Percentiles rank a stretch among this genome's conserved stretches.
Evolutionary conservation across 2,113 vertebrate species (phyloP).

Genomic region (Entelurus aequoreus): DNA sequence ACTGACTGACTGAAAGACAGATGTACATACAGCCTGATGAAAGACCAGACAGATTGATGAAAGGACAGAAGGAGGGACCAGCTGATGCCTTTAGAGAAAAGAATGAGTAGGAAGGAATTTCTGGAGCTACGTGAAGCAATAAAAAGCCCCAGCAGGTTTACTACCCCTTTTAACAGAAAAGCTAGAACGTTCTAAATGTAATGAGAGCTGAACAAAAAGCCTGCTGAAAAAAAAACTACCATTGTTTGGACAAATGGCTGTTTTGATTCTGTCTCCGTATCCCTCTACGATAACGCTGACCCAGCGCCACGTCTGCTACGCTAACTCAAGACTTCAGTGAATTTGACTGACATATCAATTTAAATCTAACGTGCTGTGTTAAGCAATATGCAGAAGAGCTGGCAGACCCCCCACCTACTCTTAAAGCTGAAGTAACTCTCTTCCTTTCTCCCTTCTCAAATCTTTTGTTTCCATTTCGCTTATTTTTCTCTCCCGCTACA

Average conservation of each 20-base stretch:
- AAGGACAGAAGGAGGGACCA: not conserved
- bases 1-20: not conserved
- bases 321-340: constrained; percentile 20
- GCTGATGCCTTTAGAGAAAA: not conserved
- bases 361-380: constrained; percentile 32
- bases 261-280: not conserved
- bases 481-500: constrained; percentile 25
- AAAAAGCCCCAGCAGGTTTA: not conserved
- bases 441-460: constrained; percentile 15
- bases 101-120: not conserved
- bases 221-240: not conserved
- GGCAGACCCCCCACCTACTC: not conserved
- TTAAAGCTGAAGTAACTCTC: not conserved
- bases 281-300: constrained; percentile 18
- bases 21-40: not conserved
- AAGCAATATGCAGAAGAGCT: constrained; percentile 16
- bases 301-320: constrained; percentile 2
- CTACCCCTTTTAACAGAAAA: not conserved
- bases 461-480: constrained; percentile 34
- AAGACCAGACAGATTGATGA: not conserved
- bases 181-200: not conserved
- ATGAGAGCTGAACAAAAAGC: not conserved
- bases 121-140: not conserved
- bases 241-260: constrained; percentile 9
- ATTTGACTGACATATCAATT: constrained; percentile 37